phyloP scores from a whole-genome alignment of 2,113 vertebrate species.

The Protobothrops flavoviridis region DNA sequence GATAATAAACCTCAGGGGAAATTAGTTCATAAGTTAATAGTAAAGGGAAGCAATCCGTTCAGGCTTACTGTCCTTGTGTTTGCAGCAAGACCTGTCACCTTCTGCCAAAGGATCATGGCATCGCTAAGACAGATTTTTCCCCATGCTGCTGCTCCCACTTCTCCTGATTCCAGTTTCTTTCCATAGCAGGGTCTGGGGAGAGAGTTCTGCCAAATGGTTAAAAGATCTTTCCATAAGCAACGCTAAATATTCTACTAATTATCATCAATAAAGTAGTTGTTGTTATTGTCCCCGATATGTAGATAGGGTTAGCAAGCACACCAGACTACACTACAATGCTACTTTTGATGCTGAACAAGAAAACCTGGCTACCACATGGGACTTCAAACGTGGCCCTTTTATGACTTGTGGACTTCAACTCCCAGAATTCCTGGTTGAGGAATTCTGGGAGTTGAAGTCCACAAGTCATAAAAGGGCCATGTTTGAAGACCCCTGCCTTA shows the following conservation, averaged over 20 bases:
- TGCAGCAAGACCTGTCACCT: neutral
- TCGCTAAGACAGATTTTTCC: neutral
- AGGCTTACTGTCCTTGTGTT: neutral
- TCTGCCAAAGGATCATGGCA: neutral
- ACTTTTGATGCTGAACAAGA: neutral
- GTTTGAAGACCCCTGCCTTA: no score
- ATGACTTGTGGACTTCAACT: no score
- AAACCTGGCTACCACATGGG: neutral
- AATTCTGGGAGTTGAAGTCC: no score
- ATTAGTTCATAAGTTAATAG: constrained; percentile 7
- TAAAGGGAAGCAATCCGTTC: constrained; percentile 15
- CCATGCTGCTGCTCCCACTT: neutral
- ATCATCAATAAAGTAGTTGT: neutral
- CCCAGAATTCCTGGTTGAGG: no score
- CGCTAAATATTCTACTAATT: neutral
- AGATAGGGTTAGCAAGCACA: neutral
- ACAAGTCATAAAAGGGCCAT: no score
- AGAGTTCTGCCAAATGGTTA: neutral
- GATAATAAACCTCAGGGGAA: constrained; percentile 14
- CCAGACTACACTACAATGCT: neutral
- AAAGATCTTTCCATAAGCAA: neutral
- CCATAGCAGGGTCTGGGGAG: neutral
- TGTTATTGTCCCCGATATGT: no score
- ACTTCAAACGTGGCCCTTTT: no score
- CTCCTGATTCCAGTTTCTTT: neutral